These are phyloP conservation scores for Drosophila anomalata DNA, from an alignment of 2,888 invertebrate species.

Conservation along the genomic window DNA sequence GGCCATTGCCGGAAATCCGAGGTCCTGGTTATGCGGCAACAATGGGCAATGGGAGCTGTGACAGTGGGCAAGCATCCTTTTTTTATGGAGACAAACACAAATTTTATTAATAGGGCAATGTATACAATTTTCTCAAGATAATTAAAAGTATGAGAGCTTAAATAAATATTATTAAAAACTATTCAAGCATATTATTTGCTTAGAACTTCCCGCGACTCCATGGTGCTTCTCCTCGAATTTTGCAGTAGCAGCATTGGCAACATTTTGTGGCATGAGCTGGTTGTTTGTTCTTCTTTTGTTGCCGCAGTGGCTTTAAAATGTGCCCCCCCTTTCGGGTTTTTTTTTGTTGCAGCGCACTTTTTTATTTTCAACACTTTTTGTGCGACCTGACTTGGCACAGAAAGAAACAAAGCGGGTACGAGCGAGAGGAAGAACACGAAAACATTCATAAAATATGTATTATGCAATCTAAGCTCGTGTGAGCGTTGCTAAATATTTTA, in stretches of 20 bases:
- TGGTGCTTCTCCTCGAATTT: constrained; percentile 37
- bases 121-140: background rate
- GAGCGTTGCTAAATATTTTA: constrained; percentile 84
- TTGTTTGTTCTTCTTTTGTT: constrained; percentile 62
- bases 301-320: constrained; percentile 75
- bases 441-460: constrained; percentile 83
- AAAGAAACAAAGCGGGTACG: constrained; percentile 27
- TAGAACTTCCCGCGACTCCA: constrained; percentile 5
- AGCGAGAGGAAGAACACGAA: constrained; percentile 47
- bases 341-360: constrained; percentile 48
- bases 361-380: constrained; percentile 71
- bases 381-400: constrained; percentile 44
- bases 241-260: constrained; percentile 23
- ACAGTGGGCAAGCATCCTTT: constrained; percentile 6
- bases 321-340: constrained; percentile 26
- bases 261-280: constrained; percentile 37
- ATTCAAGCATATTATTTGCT: background rate
- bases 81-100: no score
- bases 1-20: constrained; percentile 51
- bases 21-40: constrained; percentile 58
- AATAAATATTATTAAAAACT: no score
- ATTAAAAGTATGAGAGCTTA: background rate
- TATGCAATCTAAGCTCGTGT: constrained; percentile 84
- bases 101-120: no score
- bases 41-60: constrained; percentile 38